These are phyloP conservation scores for Diaprepes abbreviatus DNA, from an alignment of 2,888 invertebrate species.

Conservation along the genomic window DNA sequence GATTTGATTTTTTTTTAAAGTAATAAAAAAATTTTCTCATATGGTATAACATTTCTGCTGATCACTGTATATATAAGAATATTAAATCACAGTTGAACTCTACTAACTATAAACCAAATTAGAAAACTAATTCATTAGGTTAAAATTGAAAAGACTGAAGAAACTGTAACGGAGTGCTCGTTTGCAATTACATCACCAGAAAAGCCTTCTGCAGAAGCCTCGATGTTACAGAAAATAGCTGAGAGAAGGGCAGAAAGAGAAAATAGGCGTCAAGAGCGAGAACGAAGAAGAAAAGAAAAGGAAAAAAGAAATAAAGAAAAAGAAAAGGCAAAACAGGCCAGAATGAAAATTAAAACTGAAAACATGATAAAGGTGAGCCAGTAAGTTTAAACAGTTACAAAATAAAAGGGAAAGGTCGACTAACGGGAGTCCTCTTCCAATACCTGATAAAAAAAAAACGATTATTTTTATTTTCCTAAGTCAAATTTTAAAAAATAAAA, in stretches of 20 bases:
- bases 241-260: constrained; percentile 64
- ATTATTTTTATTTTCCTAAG: no score
- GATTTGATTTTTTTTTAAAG: no score
- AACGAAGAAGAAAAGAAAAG: constrained; percentile 63
- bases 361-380: constrained; percentile 66
- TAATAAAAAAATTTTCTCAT: no score
- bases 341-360: constrained; percentile 64
- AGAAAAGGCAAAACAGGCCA: constrained; percentile 63
- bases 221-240: constrained; percentile 60
- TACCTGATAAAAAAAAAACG: no score
- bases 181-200: constrained; percentile 30
- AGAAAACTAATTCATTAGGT: no score
- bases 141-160: constrained; percentile 29
- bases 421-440: no score
- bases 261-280: constrained; percentile 63
- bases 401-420: neutral
- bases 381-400: neutral
- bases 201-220: constrained; percentile 58
- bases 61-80: no score
- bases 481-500: no score
- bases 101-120: no score
- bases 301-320: constrained; percentile 63
- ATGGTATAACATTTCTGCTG: no score
- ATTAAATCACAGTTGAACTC: no score
- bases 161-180: neutral